Evolutionary conservation across 2,797 vertebrate genomes (phyloP), one percentile per base, ranked within the genome.

Genomic region (Perodicticus potto): DNA sequence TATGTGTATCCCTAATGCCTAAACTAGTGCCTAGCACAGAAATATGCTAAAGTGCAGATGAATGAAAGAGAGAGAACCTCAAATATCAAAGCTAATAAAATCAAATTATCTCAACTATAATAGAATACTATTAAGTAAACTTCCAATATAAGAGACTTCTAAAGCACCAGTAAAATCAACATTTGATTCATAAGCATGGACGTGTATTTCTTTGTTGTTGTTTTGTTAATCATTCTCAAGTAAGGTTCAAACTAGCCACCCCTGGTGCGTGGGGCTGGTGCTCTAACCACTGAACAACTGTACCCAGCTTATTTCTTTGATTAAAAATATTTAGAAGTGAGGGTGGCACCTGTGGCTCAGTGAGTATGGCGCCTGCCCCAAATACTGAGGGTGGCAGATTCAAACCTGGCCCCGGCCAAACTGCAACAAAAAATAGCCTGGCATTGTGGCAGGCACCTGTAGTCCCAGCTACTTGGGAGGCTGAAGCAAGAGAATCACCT

Each of bases 71-170:
- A 3, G 27, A 11, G 16, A 83, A 78, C 17, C 61, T 73, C 63
- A 81, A 87, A 53, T 83, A 84, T 91, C 86, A 81, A 95, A 85
- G 40, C 25, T 29, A 83, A 87, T 78, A 88, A 89, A 81, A 72
- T 49, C 45, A 65, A 89, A 67, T 59, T 34, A 32, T 67, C 16
- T 89, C 16, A 76, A 70, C 23, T 86, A 14, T 40, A 82, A 77
- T 14, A 85, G 22, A 77, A 45, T 74, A 70, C 65, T 73, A 81
- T 72, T 88, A 49, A 91, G 37, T 37, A 87, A 78, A 45, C 10
- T 85, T 73, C 45, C 27, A 70, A 6, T 59, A 73, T 29, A 27
- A 85, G 22, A 80, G 29, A 43, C 13, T 77, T 53, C 19, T 65
- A 32, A 91, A 45, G 22, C 40, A 74, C 67, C 43, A 91, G 49